These are phyloP conservation scores for Mellilla xanthometata DNA, from an alignment of 2,888 invertebrate genomes.

Conservation along the genomic window DNA sequence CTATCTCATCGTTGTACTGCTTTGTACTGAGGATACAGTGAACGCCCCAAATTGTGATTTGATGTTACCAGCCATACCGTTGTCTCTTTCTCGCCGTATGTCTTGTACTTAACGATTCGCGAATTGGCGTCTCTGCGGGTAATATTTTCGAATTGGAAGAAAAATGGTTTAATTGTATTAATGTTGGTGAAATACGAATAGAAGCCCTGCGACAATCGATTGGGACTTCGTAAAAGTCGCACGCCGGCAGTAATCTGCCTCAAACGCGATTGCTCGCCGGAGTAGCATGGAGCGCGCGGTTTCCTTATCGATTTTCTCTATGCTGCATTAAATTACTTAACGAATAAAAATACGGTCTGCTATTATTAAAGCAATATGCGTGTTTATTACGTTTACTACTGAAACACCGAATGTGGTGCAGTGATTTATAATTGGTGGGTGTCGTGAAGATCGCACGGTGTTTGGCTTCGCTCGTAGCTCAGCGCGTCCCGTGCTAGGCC, in stretches of 20 bases:
- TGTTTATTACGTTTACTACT: slow-evolving; percentile 45
- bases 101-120: slow-evolving; percentile 48
- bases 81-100: slow-evolving; percentile 62
- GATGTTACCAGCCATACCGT: slow-evolving; percentile 39
- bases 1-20: slow-evolving; percentile 12
- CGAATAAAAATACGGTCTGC: slow-evolving; percentile 69
- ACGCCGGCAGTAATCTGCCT: slow-evolving; percentile 48
- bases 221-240: slow-evolving; percentile 50
- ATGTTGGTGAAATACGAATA: slow-evolving; percentile 25
- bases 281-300: slow-evolving; percentile 71
- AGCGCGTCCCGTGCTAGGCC: slow-evolving; percentile 3
- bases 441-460: slow-evolving; percentile 21
- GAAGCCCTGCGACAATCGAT: slow-evolving; percentile 37
- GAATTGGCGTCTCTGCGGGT: slow-evolving; percentile 46
- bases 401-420: slow-evolving; percentile 38
- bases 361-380: slow-evolving; percentile 58
- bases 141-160: slow-evolving; percentile 10
- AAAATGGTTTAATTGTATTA: slow-evolving; percentile 14
- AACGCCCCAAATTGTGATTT: slow-evolving; percentile 59
- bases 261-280: slow-evolving; percentile 56
- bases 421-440: slow-evolving; percentile 36
- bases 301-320: slow-evolving; percentile 80
- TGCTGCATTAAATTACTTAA: slow-evolving; percentile 77
- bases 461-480: slow-evolving; percentile 4
- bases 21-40: slow-evolving; percentile 41